These are phyloP conservation scores for Achlya flavicornis DNA, from an alignment of 2,888 invertebrate species.

Conservation along the genomic window DNA sequence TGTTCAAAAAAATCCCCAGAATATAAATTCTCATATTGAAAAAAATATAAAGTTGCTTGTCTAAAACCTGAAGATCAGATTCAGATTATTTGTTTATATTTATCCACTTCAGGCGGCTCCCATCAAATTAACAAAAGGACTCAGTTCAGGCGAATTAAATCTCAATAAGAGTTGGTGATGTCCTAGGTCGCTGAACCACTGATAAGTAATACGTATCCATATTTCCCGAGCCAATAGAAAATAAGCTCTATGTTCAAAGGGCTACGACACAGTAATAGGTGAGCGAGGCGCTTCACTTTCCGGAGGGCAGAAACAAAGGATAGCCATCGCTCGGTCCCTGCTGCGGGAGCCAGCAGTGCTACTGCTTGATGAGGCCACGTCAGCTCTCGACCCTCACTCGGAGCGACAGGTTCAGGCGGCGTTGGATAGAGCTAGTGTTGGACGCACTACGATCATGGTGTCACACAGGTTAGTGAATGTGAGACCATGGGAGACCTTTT, in stretches of 20 bases:
- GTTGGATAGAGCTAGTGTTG: conserved; percentile 87
- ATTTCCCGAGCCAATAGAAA: background rate
- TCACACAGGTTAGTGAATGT: conserved; percentile 82
- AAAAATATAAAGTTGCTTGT: too few relatives aligned
- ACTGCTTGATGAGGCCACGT: conserved; percentile 92
- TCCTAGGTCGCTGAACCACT: too few relatives aligned
- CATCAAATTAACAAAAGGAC: too few relatives aligned
- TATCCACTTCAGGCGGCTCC: too few relatives aligned
- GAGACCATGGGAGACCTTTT: too few relatives aligned
- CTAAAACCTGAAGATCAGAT: too few relatives aligned
- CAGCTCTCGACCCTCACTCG: conserved; percentile 91
- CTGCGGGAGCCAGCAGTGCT: conserved; percentile 90
- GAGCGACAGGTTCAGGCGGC: conserved; percentile 92
- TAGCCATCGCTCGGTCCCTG: conserved; percentile 92
- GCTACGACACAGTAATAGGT: conserved; percentile 91
- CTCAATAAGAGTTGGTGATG: too few relatives aligned
- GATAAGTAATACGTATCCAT: too few relatives aligned
- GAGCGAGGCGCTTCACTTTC: conserved; percentile 91
- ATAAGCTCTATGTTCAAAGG: conserved; percentile 56
- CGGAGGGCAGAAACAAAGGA: conserved; percentile 93
- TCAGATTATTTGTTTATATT: too few relatives aligned
- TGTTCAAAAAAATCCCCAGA: too few relatives aligned
- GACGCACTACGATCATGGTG: conserved; percentile 89
- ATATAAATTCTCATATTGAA: too few relatives aligned
- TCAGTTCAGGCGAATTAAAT: too few relatives aligned